Percentiles rank a stretch among this genome's conserved stretches.
Conservation (phyloP, 1,140 invertebrate species). For the Hirudo medicinalis region DNA sequence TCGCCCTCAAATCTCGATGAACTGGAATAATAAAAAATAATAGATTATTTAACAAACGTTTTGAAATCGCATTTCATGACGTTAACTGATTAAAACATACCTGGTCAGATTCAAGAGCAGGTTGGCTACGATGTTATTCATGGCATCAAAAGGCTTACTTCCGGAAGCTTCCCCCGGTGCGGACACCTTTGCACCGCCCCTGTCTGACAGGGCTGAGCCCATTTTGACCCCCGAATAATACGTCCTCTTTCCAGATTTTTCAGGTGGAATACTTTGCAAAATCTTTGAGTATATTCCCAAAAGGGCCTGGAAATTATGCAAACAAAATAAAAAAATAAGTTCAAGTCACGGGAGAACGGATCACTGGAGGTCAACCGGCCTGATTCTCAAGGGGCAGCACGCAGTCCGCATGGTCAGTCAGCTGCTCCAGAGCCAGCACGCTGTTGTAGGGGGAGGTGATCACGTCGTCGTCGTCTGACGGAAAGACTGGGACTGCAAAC, state of each 20-base stretch:
- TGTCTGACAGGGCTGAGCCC: too few relatives aligned
- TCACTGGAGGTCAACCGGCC: conserved; percentile 23
- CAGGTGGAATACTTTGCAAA: conserved; percentile 29
- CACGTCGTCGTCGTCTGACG: conserved; percentile 43
- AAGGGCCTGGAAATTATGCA: conserved; percentile 30
- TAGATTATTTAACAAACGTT: background rate
- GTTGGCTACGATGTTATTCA: conserved; percentile 45
- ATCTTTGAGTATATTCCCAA: conserved; percentile 40
- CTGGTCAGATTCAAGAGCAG: conserved; percentile 43
- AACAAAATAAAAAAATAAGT: too few relatives aligned
- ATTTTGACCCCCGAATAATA: conserved; percentile 20
- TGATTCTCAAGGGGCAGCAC: conserved; percentile 44
- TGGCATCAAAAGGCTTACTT: conserved; percentile 41
- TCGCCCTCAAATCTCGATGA: conserved; percentile 33
- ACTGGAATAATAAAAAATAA: conserved; percentile 32
- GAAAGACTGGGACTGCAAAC: conserved; percentile 43
- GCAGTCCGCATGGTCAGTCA: conserved; percentile 44
- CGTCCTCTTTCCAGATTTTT: conserved; percentile 31
- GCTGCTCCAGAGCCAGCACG: conserved; percentile 40
- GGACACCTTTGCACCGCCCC: too few relatives aligned
- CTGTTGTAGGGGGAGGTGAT: conserved; percentile 45
- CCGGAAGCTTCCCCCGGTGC: conserved; percentile 15
- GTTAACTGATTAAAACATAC: conserved; percentile 22
- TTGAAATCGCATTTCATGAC: too few relatives aligned
- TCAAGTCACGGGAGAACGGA: too few relatives aligned